Evolutionary conservation across 2,113 vertebrate genomes (phyloP), one percentile per base, ranked within the genome.

Genomic region (Hypanus sabinus): DNA sequence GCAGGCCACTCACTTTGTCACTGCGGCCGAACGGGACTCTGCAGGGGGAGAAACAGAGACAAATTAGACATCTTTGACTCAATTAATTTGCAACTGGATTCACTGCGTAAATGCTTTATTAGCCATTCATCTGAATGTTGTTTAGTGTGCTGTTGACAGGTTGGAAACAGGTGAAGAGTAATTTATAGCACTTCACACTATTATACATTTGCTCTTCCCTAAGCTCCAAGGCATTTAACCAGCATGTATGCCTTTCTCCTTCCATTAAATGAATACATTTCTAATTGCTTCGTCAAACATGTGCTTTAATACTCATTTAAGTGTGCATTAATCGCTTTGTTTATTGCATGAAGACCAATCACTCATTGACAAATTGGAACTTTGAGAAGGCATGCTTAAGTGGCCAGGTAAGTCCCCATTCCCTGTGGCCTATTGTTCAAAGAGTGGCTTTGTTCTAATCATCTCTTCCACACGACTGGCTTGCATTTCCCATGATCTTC

Each of bases 41-140:
- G n/a, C 18, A 38, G 33, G 6, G 79, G 68, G 70, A 71, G 38
- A 38, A 92, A 46, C 46, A 46, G 60, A 38, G 68, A 16, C 65
- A 92, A 92, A 92, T 92, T 73, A 92, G 38, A 27, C 90, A 92
- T 46, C n/a, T 33, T 22, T 46, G 90, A 38, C 70, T 92, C 90
- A 92, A 92, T 92, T 92, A 71, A 92, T 92, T 46, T 92, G 90
- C 20, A 24, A 71, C 65, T 92, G 33, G 65, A 92, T 92, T 92
- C 65, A 92, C 90, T 92, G 30, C 65, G 70, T 71, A 92, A 92
- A 68, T 92, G 68, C 8, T 70, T 92, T 71, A 92, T 92, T 38
- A 36, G 90, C 68, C 70, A 38, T 71, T 92, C n/a, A 92, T 71
- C 8, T 24, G 90, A 71, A 92, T 92, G 36, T 92, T 92, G 65